A percentile compares a stretch with the other conserved stretches of the same genome.
These are phyloP conservation scores for Scopus umbretta DNA, from an alignment of 2,113 vertebrate species.

Conservation along the genomic window DNA sequence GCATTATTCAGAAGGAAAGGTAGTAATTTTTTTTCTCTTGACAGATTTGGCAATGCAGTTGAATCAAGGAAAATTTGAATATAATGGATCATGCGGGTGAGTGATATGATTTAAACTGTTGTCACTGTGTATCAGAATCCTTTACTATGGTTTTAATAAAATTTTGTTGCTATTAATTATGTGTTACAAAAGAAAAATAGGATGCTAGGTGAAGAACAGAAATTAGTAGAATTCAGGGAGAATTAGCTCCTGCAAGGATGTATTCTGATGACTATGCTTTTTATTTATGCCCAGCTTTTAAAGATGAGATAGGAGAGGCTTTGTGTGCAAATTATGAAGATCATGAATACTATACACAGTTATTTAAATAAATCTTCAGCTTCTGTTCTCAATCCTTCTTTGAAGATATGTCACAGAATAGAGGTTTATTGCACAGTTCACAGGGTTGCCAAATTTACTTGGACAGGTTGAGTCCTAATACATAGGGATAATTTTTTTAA, in stretches of 20 bases:
- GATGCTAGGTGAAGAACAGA: background rate
- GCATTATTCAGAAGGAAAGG: constrained; percentile 5
- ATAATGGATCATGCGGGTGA: constrained; percentile 97
- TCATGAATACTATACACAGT: background rate
- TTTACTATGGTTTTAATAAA: constrained; percentile 30
- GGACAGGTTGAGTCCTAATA: background rate
- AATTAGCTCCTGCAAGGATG: background rate
- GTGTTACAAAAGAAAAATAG: constrained; percentile 49
- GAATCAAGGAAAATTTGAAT: constrained; percentile 99
- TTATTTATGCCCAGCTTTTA: background rate
- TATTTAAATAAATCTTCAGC: background rate
- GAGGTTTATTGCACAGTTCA: background rate
- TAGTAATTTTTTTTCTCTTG: constrained; percentile 60
- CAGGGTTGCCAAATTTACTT: background rate
- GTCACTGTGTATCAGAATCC: background rate
- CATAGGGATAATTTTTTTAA: background rate
- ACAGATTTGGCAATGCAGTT: constrained; percentile 98
- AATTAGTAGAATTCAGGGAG: background rate
- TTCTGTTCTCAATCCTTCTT: background rate
- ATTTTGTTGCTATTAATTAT: constrained; percentile 75
- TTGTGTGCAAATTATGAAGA: background rate
- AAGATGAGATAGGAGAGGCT: background rate
- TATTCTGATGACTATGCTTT: background rate
- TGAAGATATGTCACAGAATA: background rate
- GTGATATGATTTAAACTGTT: constrained; percentile 67